Conservation (phyloP, 2,113 vertebrate species). For the Hucho hucho region DNA sequence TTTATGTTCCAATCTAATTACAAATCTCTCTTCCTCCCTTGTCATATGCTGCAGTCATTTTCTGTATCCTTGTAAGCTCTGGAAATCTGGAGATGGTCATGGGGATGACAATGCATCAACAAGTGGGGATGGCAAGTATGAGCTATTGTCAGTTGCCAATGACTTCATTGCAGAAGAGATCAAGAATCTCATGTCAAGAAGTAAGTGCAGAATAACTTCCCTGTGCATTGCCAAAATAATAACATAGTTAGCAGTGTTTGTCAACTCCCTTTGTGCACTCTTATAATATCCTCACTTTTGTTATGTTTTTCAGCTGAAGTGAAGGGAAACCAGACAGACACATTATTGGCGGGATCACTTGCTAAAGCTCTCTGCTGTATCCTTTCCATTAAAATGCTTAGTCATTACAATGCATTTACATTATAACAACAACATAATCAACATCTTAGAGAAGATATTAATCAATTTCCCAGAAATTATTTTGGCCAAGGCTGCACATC, state of each 20-base stretch:
- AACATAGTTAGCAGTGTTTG: neutral
- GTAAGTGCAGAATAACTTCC: slow-evolving; percentile 62
- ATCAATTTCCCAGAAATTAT: too few relatives aligned
- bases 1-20: neutral
- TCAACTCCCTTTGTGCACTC: neutral
- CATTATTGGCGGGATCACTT: slow-evolving; percentile 88
- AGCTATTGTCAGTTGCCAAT: slow-evolving; percentile 86
- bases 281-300: neutral
- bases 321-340: slow-evolving; percentile 87
- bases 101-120: slow-evolving; percentile 77
- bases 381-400: slow-evolving; percentile 67
- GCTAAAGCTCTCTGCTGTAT: slow-evolving; percentile 99
- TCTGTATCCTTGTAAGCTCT: slow-evolving; percentile 85
- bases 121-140: slow-evolving; percentile 92
- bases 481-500: too few relatives aligned
- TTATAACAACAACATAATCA: too few relatives aligned
- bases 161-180: slow-evolving; percentile 88
- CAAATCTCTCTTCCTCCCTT: neutral
- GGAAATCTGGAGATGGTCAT: slow-evolving; percentile 69
- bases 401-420: neutral
- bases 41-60: slow-evolving; percentile 77
- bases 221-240: neutral
- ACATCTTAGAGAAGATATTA: too few relatives aligned
- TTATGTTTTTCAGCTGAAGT: slow-evolving; percentile 79
- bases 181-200: slow-evolving; percentile 85